Percentiles rank a stretch among this genome's conserved stretches.
These are phyloP conservation scores for Myioborus melanocephalus DNA, from an alignment of 2,797 vertebrate species.

Conservation along the genomic window DNA sequence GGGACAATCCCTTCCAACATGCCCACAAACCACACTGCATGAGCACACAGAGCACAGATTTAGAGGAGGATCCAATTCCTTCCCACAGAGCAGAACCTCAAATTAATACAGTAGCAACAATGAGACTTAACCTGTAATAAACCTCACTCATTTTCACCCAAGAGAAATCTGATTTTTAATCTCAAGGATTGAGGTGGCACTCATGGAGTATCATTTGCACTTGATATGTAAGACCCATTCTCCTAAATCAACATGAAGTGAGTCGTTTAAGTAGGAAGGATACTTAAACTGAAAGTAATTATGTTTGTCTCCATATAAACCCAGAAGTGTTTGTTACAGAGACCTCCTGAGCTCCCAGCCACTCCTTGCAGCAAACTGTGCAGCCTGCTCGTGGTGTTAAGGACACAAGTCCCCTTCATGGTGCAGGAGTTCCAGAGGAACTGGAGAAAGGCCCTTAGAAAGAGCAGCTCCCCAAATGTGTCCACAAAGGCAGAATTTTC, in stretches of 20 bases:
- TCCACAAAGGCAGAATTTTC: neutral
- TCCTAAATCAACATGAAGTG: neutral
- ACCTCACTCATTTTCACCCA: neutral
- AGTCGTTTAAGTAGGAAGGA: neutral
- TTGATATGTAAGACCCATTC: neutral
- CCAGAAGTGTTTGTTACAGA: neutral
- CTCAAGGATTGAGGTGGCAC: neutral
- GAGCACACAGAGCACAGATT: accelerated
- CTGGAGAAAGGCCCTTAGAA: neutral
- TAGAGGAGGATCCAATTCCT: neutral
- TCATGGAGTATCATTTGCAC: neutral
- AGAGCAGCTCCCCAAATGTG: neutral
- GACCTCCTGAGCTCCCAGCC: neutral
- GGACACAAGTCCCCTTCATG: neutral
- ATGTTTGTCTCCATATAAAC: neutral
- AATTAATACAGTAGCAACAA: neutral
- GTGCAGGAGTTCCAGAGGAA: neutral
- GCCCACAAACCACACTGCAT: neutral
- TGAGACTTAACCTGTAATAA: neutral
- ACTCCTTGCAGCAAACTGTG: neutral
- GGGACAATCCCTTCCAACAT: neutral
- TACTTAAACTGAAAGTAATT: neutral
- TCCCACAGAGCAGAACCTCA: neutral
- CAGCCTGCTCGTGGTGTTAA: neutral
- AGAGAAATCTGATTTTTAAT: neutral